A percentile compares a stretch with the other conserved stretches of the same genome.
Conservation (phyloP, 1,140 invertebrate genomes). For the Lepidurus packardi region DNA sequence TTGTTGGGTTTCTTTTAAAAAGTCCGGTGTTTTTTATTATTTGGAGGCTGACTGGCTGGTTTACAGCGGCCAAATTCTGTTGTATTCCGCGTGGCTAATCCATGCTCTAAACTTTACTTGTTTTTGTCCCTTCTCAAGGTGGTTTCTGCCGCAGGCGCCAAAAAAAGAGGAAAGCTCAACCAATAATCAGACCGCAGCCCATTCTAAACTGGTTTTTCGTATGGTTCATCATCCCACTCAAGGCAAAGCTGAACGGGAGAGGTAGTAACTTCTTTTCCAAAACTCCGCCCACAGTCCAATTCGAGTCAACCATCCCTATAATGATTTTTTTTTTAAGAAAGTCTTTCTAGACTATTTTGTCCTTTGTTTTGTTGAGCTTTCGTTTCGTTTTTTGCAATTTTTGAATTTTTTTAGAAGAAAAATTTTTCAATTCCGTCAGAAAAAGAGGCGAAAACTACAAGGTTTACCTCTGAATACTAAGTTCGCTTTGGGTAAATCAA, state of each 20-base stretch:
- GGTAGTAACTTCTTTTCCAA: slow-evolving; percentile 89
- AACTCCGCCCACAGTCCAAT: slow-evolving; percentile 89
- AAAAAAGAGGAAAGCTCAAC: slow-evolving; percentile 42
- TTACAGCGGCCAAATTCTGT: slow-evolving; percentile 16
- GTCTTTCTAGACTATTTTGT: background rate
- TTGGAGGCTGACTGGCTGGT: background rate
- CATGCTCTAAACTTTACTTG: background rate
- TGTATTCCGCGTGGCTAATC: background rate
- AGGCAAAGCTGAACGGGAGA: slow-evolving; percentile 84
- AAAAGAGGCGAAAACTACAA: background rate
- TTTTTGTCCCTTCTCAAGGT: background rate
- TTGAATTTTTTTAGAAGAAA: background rate
- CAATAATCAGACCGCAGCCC: slow-evolving; percentile 80
- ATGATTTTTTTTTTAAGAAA: slow-evolving; percentile 38
- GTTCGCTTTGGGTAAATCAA: slow-evolving; percentile 93
- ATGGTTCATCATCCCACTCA: slow-evolving; percentile 91
- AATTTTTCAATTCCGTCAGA: background rate
- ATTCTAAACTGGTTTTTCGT: slow-evolving; percentile 78
- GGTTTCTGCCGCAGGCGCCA: background rate
- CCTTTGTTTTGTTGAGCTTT: too few species aligned
- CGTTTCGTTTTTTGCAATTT: too few species aligned
- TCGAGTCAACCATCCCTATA: slow-evolving; percentile 84
- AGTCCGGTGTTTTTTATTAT: slow-evolving; percentile 20
- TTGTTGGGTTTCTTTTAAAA: background rate
- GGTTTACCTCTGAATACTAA: slow-evolving; percentile 79